These are phyloP conservation scores for Nymphalis polychloros DNA, from an alignment of 2,888 invertebrate genomes.

Conservation along the genomic window DNA sequence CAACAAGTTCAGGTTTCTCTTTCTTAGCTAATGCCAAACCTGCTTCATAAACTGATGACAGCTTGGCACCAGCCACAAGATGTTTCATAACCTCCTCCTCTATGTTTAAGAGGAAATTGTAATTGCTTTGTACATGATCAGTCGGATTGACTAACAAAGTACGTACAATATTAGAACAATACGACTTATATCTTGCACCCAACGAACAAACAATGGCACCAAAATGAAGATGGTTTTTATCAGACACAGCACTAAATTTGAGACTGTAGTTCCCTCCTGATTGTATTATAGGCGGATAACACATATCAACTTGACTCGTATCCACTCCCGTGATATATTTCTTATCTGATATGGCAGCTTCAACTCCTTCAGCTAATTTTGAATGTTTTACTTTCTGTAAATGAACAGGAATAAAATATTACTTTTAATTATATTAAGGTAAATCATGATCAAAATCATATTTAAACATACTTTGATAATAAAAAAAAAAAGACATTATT, in stretches of 20 bases:
- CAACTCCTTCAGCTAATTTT: conserved; percentile 97
- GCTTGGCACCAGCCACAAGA: conserved; percentile 89
- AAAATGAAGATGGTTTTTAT: conserved; percentile 96
- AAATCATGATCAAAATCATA: background rate
- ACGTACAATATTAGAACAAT: conserved; percentile 98
- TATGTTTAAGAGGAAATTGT: conserved; percentile 93
- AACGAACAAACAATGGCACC: conserved; percentile 97
- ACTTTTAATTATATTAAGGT: background rate
- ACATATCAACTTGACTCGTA: conserved; percentile 95
- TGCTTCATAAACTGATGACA: conserved; percentile 93
- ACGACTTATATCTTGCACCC: conserved; percentile 97
- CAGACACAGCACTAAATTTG: conserved; percentile 97
- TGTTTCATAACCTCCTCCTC: conserved; percentile 95
- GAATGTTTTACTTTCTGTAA: conserved; percentile 96
- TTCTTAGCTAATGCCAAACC: conserved; percentile 91
- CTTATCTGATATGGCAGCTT: conserved; percentile 95
- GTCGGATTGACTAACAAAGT: conserved; percentile 98
- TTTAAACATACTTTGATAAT: too few relatives aligned
- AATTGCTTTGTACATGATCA: conserved; percentile 89
- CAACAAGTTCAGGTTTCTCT: conserved; percentile 91
- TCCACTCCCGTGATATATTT: conserved; percentile 97
- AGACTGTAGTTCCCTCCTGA: conserved; percentile 98
- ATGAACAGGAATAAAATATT: conserved; percentile 2
- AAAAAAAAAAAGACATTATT: too few relatives aligned
- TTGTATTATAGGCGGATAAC: conserved; percentile 99